Percentiles rank a stretch among this genome's conserved stretches.
phyloP scores from a whole-genome alignment of 2,797 vertebrate species.

The Hapalemur alaotrensis region DNA sequence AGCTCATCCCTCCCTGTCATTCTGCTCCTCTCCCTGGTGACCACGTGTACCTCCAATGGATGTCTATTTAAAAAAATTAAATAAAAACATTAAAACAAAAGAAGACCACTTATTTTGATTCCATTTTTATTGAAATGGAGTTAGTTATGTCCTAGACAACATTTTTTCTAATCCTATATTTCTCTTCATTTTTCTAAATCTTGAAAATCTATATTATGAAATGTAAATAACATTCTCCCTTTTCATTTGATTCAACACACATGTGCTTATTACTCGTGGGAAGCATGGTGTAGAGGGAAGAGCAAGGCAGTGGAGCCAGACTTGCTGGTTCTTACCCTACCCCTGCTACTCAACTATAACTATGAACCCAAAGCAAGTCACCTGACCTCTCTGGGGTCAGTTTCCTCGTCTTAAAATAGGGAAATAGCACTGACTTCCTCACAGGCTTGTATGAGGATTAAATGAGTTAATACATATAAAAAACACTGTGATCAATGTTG shows the following conservation, averaged over 20 bases:
- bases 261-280: neutral
- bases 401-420: neutral
- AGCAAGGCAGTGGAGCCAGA: neutral
- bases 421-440: neutral
- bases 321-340: neutral
- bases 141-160: neutral
- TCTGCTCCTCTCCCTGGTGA: neutral
- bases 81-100: neutral
- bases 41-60: neutral
- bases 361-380: neutral
- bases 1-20: neutral
- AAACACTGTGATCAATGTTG: neutral
- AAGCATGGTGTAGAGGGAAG: neutral
- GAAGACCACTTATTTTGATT: neutral
- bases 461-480: neutral
- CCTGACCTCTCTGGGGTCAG: neutral
- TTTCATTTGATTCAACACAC: neutral
- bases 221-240: neutral
- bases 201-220: neutral
- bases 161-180: neutral
- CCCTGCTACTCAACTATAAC: neutral
- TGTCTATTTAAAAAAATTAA: neutral
- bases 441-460: neutral
- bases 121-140: constrained; percentile 3
- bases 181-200: neutral